Conservation (phyloP, 2,888 invertebrate genomes). For the Nymphalis urticae region DNA sequence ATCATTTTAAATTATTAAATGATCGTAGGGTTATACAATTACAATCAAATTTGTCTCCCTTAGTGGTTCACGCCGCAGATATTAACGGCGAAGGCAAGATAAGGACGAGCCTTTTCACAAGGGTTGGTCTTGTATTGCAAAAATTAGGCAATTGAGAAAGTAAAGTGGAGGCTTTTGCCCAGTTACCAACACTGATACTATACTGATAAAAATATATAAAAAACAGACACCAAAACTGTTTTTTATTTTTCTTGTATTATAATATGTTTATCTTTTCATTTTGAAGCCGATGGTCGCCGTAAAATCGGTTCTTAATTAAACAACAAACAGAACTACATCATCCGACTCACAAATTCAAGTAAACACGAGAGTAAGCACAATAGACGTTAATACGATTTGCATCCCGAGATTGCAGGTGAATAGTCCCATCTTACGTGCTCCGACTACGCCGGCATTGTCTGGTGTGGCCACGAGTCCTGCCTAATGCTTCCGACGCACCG, state of each 20-base stretch:
- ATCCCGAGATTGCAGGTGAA: constrained; percentile 14
- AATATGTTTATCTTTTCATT: background rate
- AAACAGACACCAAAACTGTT: background rate
- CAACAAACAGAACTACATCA: background rate
- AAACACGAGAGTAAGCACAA: constrained; percentile 5
- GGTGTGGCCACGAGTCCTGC: background rate
- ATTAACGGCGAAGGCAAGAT: no score
- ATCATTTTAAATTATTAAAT: no score
- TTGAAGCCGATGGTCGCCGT: background rate
- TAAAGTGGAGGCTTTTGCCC: no score
- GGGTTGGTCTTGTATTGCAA: no score
- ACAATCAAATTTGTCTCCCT: no score
- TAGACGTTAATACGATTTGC: constrained; percentile 13
- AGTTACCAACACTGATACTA: no score
- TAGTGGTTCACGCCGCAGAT: no score
- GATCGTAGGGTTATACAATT: no score
- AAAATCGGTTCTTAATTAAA: constrained; percentile 4
- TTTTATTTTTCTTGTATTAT: no score
- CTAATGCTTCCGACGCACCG: background rate
- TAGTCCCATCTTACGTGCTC: constrained; percentile 14
- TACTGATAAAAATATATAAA: background rate
- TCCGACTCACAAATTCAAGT: constrained; percentile 5
- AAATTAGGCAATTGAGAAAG: no score
- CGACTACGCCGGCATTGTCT: constrained; percentile 4
- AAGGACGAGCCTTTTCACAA: no score